Evolutionary conservation across 2,113 vertebrate genomes (phyloP), one percentile per base, ranked within the genome.

Genomic region (Pithys albifrons): DNA sequence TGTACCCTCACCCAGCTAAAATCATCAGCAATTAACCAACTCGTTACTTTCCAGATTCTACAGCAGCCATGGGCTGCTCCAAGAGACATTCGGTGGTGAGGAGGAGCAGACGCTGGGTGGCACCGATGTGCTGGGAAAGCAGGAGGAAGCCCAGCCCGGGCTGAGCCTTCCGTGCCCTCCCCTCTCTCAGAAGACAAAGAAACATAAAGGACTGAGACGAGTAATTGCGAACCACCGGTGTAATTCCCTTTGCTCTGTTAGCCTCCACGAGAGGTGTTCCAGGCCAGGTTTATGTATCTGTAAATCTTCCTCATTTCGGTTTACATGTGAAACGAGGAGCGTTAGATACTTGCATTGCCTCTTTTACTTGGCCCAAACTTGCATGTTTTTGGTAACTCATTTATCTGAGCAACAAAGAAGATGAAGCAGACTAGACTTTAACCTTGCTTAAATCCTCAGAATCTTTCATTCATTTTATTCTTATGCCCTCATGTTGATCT

Each of bases 81-180:
- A 3, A 1, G 49, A 39, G 22, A 28, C 20, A 0, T n/a, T 15
- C 10, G 16, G 43, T 12, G 29, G 45, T 1, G 78, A 24, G 33
- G 41, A 17, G 13, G 25, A 71, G 14, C 9, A 9, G 66, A 13
- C 96, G 37, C 96, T 93, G 94, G 95, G 75, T 90, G 97, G 95
- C 95, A 65, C 7, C 22, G 49, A 24, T 9, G 65, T 27, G 23
- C 62, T 17, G 25, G 57, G 25, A 25, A 62, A 89, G 79, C 22
- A 1, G n/a, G 11, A 16, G 27, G 4, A 7, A 9, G 52, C 43
- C 24, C 5, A 8, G 2, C 6, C 29, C 8, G 6, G 33, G 16
- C 67, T 14, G 18, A 3, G 55, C 35, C 14, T 13, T 3, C 48
- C 2, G 6, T 51, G 27, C 3, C 48, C 39, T 28, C 31, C 29